Percentiles rank a stretch among this genome's conserved stretches.
phyloP scores from a whole-genome alignment of 2,113 vertebrate species.

The Melanostigma gelatinosum region DNA sequence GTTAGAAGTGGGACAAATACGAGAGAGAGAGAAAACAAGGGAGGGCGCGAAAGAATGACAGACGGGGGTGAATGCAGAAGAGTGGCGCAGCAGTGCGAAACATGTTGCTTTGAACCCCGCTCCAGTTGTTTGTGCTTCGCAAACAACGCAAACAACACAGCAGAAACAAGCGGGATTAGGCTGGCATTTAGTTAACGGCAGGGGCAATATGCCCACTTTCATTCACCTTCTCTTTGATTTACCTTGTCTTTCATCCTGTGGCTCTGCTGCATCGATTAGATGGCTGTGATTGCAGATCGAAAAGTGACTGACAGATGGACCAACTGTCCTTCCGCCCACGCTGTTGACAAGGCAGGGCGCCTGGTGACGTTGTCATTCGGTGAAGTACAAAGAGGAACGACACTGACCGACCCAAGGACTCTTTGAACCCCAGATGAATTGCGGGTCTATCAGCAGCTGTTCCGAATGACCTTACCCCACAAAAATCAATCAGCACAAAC shows the following conservation, averaged over 20 bases:
- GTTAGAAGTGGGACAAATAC: conserved; percentile 60
- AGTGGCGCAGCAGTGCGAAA: conserved; percentile 35
- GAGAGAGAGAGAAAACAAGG: conserved; percentile 44
- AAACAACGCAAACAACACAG: conserved; percentile 63
- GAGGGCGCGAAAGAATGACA: conserved; percentile 24
- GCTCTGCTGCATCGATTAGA: conserved; percentile 47
- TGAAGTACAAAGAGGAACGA: conserved; percentile 70
- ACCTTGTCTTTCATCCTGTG: conserved; percentile 10
- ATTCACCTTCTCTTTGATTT: conserved; percentile 32
- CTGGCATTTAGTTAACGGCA: conserved; percentile 21
- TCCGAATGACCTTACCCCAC: conserved; percentile 74
- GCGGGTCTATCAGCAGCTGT: conserved; percentile 75
- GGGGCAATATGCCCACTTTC: conserved; percentile 17
- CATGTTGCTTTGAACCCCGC: conserved; percentile 56
- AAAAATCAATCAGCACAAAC: conserved; percentile 81
- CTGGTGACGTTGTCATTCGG: conserved; percentile 65
- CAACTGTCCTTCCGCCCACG: conserved; percentile 56
- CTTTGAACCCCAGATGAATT: conserved; percentile 78
- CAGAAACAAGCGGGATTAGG: conserved; percentile 32
- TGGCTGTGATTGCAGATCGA: conserved; percentile 37
- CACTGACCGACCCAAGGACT: conserved; percentile 63
- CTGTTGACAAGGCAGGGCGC: conserved; percentile 66
- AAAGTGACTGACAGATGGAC: conserved; percentile 44
- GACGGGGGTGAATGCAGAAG: conserved; percentile 30
- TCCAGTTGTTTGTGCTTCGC: conserved; percentile 71